phyloP scores from a whole-genome alignment of 2,797 vertebrate genomes.

The Poecilia gillii region DNA sequence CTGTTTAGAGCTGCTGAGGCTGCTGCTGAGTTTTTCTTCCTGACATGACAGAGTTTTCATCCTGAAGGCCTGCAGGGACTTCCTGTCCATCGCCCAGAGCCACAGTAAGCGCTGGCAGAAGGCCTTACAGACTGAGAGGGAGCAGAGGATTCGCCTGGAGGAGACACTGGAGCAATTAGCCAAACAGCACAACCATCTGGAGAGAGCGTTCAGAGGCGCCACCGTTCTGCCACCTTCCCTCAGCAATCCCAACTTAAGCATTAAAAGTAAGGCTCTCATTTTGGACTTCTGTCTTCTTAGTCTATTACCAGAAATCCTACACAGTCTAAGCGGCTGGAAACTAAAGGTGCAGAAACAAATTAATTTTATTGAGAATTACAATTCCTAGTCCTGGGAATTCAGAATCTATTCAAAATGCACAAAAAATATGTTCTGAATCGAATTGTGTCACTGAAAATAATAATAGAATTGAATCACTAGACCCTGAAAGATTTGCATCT shows the following conservation, averaged over 20 bases:
- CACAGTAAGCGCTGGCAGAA: slow-evolving; percentile 98
- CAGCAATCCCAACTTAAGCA: slow-evolving; percentile 74
- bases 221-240: slow-evolving; percentile 86
- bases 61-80: slow-evolving; percentile 91
- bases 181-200: slow-evolving; percentile 97
- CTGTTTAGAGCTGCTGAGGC: background rate
- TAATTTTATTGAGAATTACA: too few relatives aligned
- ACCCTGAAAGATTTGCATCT: too few relatives aligned
- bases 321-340: background rate
- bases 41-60: slow-evolving; percentile 21
- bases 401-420: too few relatives aligned
- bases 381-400: too few relatives aligned
- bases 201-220: slow-evolving; percentile 93
- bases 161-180: slow-evolving; percentile 96
- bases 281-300: slow-evolving; percentile 1
- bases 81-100: slow-evolving; percentile 89
- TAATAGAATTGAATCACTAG: too few relatives aligned
- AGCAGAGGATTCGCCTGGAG: slow-evolving; percentile 93
- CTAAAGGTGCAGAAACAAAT: too few relatives aligned
- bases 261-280: slow-evolving; percentile 81
- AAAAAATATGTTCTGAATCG: too few relatives aligned
- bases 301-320: background rate
- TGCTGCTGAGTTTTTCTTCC: background rate
- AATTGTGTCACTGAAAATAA: too few relatives aligned
- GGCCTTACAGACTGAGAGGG: slow-evolving; percentile 90